Evolutionary conservation across 2,113 vertebrate genomes (phyloP).

Genomic region (Madoqua kirkii): DNA sequence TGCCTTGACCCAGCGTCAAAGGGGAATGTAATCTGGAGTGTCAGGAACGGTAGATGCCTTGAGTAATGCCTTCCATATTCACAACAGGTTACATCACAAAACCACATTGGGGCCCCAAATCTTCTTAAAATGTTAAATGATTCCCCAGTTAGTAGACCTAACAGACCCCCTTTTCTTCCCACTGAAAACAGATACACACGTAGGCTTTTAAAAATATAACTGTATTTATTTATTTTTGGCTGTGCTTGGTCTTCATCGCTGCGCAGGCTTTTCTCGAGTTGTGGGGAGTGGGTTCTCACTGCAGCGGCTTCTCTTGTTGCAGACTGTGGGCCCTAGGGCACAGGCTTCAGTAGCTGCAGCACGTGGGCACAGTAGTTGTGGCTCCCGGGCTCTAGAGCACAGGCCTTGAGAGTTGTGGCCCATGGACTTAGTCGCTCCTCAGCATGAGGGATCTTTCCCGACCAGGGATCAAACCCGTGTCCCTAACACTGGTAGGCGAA

Average conservation of each 20-base stretch:
- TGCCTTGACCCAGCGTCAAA: not conserved
- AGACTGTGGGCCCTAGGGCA: not conserved
- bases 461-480: not conserved
- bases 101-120: not conserved
- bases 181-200: not conserved
- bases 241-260: not conserved
- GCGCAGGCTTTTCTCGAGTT: accelerated
- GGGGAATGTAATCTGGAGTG: not conserved
- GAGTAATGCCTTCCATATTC: not conserved
- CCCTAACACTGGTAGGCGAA: not conserved
- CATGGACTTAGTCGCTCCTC: accelerated
- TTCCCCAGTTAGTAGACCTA: not conserved
- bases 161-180: not conserved
- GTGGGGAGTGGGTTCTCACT: not conserved
- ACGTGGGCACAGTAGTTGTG: accelerated
- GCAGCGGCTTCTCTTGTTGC: not conserved
- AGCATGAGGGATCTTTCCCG: not conserved
- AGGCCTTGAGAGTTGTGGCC: not conserved
- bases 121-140: conserved; percentile 20
- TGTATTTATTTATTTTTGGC: not conserved
- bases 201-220: not conserved
- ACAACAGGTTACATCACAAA: not conserved
- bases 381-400: not conserved
- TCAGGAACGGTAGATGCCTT: accelerated
- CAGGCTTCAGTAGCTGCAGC: not conserved